Conservation (phyloP, 2,888 invertebrate species). For the Nycteola revayana region DNA sequence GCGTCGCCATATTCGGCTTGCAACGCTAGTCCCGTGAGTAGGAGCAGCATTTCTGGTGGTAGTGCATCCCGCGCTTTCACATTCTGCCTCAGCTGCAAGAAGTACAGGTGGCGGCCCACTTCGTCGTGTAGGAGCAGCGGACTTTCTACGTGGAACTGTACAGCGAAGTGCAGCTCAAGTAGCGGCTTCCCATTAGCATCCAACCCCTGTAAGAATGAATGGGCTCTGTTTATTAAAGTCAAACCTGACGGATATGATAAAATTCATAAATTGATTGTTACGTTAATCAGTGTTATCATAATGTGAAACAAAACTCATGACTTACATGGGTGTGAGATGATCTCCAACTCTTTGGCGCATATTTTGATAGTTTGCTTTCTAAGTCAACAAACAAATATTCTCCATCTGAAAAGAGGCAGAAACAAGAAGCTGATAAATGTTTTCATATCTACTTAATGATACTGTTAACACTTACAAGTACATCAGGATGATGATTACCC, state of each 20-base stretch:
- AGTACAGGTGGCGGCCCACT: conserved; percentile 95
- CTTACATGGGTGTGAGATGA: conserved; percentile 95
- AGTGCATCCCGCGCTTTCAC: conserved; percentile 85
- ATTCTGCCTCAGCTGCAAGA: conserved; percentile 96
- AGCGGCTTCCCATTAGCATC: conserved; percentile 95
- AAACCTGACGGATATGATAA: too few relatives aligned
- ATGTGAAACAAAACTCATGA: too few relatives aligned
- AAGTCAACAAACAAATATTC: conserved; percentile 97
- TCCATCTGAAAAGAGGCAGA: conserved; percentile 88
- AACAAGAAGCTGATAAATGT: too few relatives aligned
- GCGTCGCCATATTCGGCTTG: conserved; percentile 96
- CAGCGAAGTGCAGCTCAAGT: conserved; percentile 93
- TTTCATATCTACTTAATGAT: too few relatives aligned
- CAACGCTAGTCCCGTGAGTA: conserved; percentile 93
- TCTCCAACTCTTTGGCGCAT: conserved; percentile 98
- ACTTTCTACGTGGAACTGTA: conserved; percentile 97
- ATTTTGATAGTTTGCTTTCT: conserved; percentile 97
- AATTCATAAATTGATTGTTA: neutral
- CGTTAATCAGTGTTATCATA: too few relatives aligned
- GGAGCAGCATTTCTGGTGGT: conserved; percentile 85
- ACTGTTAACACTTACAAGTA: too few relatives aligned
- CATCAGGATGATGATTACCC: conserved; percentile 42
- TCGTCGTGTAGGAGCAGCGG: conserved; percentile 95
- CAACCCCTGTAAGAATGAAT: conserved; percentile 84
- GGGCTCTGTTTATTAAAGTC: neutral